Base-by-base conservation (phyloP, 1,140 invertebrate genomes). In the Brachionus koreanus region DNA sequence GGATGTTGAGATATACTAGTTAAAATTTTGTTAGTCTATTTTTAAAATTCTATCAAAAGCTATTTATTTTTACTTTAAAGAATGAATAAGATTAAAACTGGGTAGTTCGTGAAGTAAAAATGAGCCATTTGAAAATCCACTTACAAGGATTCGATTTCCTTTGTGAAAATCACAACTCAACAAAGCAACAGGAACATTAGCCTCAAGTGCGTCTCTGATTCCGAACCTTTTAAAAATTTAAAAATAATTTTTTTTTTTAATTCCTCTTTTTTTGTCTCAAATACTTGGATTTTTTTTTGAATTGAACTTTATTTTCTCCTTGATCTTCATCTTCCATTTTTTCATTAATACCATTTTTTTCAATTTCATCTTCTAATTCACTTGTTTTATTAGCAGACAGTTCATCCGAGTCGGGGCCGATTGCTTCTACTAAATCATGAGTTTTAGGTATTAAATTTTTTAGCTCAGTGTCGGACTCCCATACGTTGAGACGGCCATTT, bases 81-180 rank as follows among this genome's bases (percentile, higher is more conserved):
- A 95, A 89, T 98, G 95, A 79, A 98, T 95, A 77, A 96, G 88
- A 86, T 93, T 96, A 25, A 95, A 93, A 46, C 95, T 94, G 5
- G 96, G 95, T 89, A 98, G 91, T 88, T 98, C 95, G 85, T 97
- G 93, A 0, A 98, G 89, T 85, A 93, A 93, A 89, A 98, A 98
- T 13, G 91, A 88, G 7, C 95, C 95, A 86, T 91, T 93, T 35
- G 91, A 92, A 85, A 93, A 95, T 7, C 93, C 94, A 79, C 92
- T 92, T 0, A 95, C 92, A 46, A 98, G 89, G 76, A 98, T 91
- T 86, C 92, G 92, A 10, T 91, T 92, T 6, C 90, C 87, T 84
- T 91, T 91, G 87, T 97, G 93, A 87, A 94, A 97, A 39, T 92
- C 92, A 92, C 92, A 61, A 93, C 90, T 61, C 83, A 43, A 23